Base-by-base conservation (phyloP, 2,888 invertebrate genomes). In the Drymonia ruficornis region DNA sequence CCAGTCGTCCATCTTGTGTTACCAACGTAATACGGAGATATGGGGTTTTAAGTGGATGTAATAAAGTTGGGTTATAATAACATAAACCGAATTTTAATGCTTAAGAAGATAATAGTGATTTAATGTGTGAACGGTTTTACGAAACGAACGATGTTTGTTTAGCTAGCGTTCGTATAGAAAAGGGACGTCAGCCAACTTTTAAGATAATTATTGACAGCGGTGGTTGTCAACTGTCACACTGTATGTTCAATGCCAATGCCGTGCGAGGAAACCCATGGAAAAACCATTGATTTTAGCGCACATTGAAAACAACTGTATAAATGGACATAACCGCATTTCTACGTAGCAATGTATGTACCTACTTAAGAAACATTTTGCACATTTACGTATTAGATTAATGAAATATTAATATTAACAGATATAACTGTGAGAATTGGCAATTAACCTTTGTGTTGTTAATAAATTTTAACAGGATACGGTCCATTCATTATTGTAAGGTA, bases 21-120 rank as follows among this genome's bases (percentile, higher is more conserved):
- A 65, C 56, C 36, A 34, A 49, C 53, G 58, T 76, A 78, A 80
- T 81, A 75, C 76, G 58, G 68, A 76, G 57, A 76, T 80, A 81
- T 72, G 65, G 65, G 49, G 48, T 60, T 72, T 72, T 73, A 75
- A 74, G 65, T 68, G 62, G 65, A 48, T 56, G 55, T 63, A 56
- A 63, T 74, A 72, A 76, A 65, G 31, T 56, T 55, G 46, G 49
- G 61, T 55, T 57, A 55, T 52, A 51, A 56, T 34, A 38, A 44
- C 46, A n/a, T 44, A 45, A 43, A 51, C 52, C 34, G 45, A 12
- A n/a, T 47, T 55, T 59, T 50, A 58, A 58, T 50, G 11, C 50
- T 50, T 53, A 52, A 15, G 42, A 44, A 2, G 19, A 43, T 50
- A 60, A 42, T 16, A 46, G 47, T 59, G 49, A 58, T 61, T 65